Evolutionary conservation across 1,140 invertebrate species (phyloP), one percentile per base, ranked within the genome.

Genomic region (Pachyrhynchus sulphureomaculatus): DNA sequence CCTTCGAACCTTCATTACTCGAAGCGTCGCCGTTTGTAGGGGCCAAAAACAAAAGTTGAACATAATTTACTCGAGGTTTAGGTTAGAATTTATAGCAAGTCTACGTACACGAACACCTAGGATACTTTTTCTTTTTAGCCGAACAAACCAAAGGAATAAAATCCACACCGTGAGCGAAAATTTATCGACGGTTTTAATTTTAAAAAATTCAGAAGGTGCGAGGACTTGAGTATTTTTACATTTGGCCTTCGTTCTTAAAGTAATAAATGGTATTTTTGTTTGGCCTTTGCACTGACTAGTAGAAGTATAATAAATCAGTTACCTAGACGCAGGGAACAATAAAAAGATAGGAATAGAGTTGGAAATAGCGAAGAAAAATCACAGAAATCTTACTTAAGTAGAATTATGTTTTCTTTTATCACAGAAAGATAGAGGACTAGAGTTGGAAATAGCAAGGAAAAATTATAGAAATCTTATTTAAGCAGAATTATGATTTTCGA

Each of bases 1-100:
- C 55, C n/a, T 48, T 37, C 55, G 55, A 57, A 57, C 55, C 55
- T 57, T 57, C 55, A 57, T 57, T 57, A 57, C 55, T 34, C 17
- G 42, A 44, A 48, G 26, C 32, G 55, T 48, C 44, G 55, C 33
- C 55, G 24, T 53, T 53, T 37, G 24, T 45, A 44, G 36, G 39
- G 39, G 13, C 42, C 42, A 57, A 48, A 48, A 57, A 57, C 55
- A 48, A 57, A 57, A 57, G 55, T 57, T 57, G 55, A 57, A 57
- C 55, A 45, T 57, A 57, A 57, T 57, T 57, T 57, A 57, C 55
- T 39, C 10, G n/a, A 47, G 29, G 18, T 57, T 37, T 37, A 48
- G 42, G 39, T 57, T n/a, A 21, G 55, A 57, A 57, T 57, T 57
- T 57, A 57, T 57, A 12, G 26, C 47, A 29, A 33, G 26, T 20